Evolutionary conservation across 2,113 vertebrate genomes (phyloP).

Genomic region (Peromyscus maniculatus): DNA sequence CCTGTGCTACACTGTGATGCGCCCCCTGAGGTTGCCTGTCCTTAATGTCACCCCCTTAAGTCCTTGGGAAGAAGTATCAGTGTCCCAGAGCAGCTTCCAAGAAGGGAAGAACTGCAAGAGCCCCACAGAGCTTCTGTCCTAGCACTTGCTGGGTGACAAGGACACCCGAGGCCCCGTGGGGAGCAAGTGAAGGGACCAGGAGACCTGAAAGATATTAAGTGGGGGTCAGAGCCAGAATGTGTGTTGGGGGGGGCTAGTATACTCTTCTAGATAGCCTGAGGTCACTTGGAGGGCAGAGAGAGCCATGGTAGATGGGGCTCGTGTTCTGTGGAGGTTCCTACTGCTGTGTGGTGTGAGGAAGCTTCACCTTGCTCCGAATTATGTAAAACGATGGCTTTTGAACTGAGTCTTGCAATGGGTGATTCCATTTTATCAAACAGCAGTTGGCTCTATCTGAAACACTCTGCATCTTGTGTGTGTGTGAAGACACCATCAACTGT

Average conservation of each 20-base stretch:
- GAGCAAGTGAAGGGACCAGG: background rate
- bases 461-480: background rate
- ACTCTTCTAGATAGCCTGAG: background rate
- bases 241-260: no score
- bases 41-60: background rate
- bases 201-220: background rate
- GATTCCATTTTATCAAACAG: background rate
- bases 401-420: no score
- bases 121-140: background rate
- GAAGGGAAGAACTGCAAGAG: background rate
- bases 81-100: background rate
- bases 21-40: background rate
- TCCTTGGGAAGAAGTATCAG: background rate
- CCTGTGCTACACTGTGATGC: background rate
- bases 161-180: background rate
- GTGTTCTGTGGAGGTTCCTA: background rate
- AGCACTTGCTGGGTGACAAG: background rate
- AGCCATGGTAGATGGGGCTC: background rate
- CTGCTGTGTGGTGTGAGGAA: background rate
- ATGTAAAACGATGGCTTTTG: background rate
- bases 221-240: background rate
- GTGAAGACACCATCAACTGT: background rate
- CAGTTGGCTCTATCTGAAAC: background rate
- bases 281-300: background rate
- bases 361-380: background rate